These are phyloP conservation scores for Babyrousa celebensis DNA, from an alignment of 2,797 vertebrate genomes.

Conservation along the genomic window DNA sequence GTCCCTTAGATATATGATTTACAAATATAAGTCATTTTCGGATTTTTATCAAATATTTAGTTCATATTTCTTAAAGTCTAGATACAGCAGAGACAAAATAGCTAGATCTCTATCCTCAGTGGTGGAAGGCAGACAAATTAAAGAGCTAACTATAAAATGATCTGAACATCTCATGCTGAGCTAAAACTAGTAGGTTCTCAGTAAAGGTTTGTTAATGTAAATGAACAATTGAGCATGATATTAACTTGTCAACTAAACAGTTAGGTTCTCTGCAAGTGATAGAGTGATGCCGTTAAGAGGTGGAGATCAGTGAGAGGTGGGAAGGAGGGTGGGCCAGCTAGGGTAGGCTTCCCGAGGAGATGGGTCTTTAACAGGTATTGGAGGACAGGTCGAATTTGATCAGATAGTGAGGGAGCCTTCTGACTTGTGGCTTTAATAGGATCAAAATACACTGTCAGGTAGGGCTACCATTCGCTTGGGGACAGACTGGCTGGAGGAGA, in stretches of 20 bases:
- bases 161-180: background rate
- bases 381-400: background rate
- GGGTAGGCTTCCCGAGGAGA: too few relatives aligned
- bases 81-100: conserved; percentile 40
- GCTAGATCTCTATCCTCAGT: background rate
- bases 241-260: background rate
- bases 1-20: background rate
- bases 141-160: conserved; percentile 34
- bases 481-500: background rate
- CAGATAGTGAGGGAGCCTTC: background rate
- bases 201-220: background rate
- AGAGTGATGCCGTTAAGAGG: background rate
- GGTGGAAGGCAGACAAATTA: conserved; percentile 39
- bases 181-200: background rate
- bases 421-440: background rate
- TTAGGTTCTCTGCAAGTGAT: background rate
- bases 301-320: background rate
- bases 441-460: background rate
- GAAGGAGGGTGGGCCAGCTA: background rate
- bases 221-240: background rate
- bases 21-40: background rate
- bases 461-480: background rate
- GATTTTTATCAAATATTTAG: conserved; percentile 35
- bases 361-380: background rate
- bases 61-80: conserved; percentile 37